Evolutionary conservation across 2,888 invertebrate genomes (phyloP), one percentile per base, ranked within the genome.

Genomic region (Parnassius apollo): DNA sequence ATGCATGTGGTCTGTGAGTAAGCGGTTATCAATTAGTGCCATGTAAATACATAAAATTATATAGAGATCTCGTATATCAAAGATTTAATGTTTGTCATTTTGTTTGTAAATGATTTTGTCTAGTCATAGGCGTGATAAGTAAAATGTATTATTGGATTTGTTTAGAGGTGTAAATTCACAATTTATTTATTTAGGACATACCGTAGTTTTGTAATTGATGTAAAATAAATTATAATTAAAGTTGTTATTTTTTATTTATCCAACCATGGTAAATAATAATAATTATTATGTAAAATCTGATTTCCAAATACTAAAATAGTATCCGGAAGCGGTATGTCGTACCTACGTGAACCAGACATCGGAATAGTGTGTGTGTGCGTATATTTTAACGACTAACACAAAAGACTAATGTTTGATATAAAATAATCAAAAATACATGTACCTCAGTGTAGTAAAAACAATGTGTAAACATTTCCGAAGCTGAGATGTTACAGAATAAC

Each of bases 201-300:
- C 57, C 65, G 74, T 78, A 78, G 77, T 80, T 83, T 82, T 85
- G 79, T 80, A 82, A 81, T 84, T 71, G 75, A 78, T 85, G 85
- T 84, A 82, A 79, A 83, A 71, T 62, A 58, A 57, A 58, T 49
- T 44, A 68, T 73, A 67, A 73, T 68, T 65, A 65, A 70, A 67
- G 61, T 44, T 9, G 25, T 51, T 45, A 8, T 46, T 51, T 66
- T 65, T 71, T 66, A 65, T 64, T 65, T 67, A 44, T 44, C 11
- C 10, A 11, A 8, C 11, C 44, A 2, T 44, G 1, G 10, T 44
- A 18, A 18, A 18, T 18, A 18, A 18, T 18, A 18, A 18, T 18
- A 18, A 18, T 18, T 18, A 18, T 18, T 18, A 18, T 18, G 18
- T 18, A 18, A 18, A 18, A 18, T 18, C 18, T 18, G 18, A 18